Base-by-base conservation (phyloP, 2,113 vertebrate species). In the Protobothrops flavoviridis region DNA sequence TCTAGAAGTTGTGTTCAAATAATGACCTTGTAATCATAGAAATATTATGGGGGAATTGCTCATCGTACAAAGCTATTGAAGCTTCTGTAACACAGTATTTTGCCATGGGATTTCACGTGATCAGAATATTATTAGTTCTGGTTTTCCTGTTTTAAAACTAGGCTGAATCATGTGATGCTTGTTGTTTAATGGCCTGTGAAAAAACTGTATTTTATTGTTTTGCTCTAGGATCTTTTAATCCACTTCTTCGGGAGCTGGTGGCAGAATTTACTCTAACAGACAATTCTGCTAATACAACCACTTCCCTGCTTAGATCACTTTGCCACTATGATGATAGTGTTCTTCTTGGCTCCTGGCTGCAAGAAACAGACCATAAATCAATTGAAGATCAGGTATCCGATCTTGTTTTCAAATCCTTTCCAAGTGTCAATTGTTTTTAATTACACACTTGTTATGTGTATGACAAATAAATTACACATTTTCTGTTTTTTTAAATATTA, bases 321-420 rank as follows among this genome's bases (percentile, higher is more conserved):
- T 99, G 99, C 97, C 99, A 99, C 96, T 99, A 99, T 94, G 99
- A 99, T 86, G 99, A 99, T 91, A 99, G 99, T 52, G 99, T 99
- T 95, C 98, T 99, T 93, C 99, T 99, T 94, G 99, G 99, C n/a
- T 99, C 99, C 15, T 99, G 99, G 99, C 98, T 99, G 56, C 99
- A 99, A 96, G 99, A 99, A 97, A 99, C 99, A 0, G 99, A 99
- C 96, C 99, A 99, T 97, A 99, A 99, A 94, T 99, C 99, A 92
- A 99, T 99, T 92, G 99, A 99, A 96, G 99, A 99, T 96, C 99
- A 99, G 98, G 99, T 99, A 97, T 48, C 61, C 43, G 56, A 23
- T 2, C 33, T 45, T 81, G 21, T 23, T 45, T 9, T 29, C 21
- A 15, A 50, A 21, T 20, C 4, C 3, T 17, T 17, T 15, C 13